These are phyloP conservation scores for Achroia grisella DNA, from an alignment of 1,140 invertebrate genomes.

Conservation along the genomic window DNA sequence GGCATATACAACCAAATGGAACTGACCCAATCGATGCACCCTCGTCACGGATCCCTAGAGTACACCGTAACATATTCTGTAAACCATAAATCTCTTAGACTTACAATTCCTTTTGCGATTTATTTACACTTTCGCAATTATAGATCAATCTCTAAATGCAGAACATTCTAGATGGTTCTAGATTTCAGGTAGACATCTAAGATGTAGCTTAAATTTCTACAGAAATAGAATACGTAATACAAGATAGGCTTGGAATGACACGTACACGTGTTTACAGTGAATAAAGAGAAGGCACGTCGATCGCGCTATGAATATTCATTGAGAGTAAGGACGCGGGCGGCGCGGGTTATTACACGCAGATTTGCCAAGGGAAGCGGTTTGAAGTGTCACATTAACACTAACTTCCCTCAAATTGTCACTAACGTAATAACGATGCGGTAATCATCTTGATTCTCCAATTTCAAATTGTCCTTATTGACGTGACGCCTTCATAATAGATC, in stretches of 20 bases:
- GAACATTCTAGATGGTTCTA: no score
- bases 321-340: slow-evolving; percentile 12
- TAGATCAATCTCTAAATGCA: not conserved
- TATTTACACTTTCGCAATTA: slow-evolving; percentile 5
- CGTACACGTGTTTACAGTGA: slow-evolving; percentile 62
- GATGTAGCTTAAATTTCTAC: not conserved
- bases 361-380: not conserved
- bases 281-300: slow-evolving; percentile 53
- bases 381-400: slow-evolving; percentile 1
- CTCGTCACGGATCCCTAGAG: slow-evolving; percentile 11
- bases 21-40: slow-evolving; percentile 8
- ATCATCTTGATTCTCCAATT: no score
- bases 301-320: slow-evolving; percentile 61
- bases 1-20: not conserved
- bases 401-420: slow-evolving; percentile 11
- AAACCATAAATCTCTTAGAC: slow-evolving; percentile 9
- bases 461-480: no score
- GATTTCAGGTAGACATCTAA: no score
- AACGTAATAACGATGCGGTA: not conserved
- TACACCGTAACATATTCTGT: slow-evolving; percentile 3
- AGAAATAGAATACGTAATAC: slow-evolving; percentile 40
- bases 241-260: slow-evolving; percentile 45
- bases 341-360: slow-evolving; percentile 24
- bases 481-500: no score
- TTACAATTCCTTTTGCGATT: slow-evolving; percentile 6